Conservation (phyloP, 2,888 invertebrate genomes). For the Lydus trimaculatus region DNA sequence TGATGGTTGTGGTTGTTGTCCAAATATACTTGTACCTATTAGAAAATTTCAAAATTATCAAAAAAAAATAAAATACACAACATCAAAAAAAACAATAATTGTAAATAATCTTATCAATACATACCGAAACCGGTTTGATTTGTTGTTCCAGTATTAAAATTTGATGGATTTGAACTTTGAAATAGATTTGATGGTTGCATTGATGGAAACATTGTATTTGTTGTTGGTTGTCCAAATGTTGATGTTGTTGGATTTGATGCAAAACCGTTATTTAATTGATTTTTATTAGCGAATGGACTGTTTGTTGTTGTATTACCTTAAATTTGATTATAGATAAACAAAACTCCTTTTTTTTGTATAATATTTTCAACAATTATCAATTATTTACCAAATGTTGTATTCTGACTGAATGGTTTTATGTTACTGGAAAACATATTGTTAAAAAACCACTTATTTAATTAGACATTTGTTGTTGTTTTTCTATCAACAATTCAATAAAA, state of each 20-base stretch:
- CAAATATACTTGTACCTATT: conserved; percentile 53
- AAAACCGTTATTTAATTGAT: neutral
- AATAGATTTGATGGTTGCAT: conserved; percentile 67
- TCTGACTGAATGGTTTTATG: neutral
- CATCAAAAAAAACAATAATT: no score
- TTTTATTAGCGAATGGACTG: conserved; percentile 1
- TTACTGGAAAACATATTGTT: neutral
- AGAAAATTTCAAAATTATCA: neutral
- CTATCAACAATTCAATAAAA: neutral
- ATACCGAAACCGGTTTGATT: conserved; percentile 60
- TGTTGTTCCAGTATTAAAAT: conserved; percentile 70
- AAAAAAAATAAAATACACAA: neutral
- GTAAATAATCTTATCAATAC: neutral
- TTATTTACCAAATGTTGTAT: conserved; percentile 5
- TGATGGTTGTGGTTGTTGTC: conserved; percentile 61
- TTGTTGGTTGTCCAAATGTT: conserved; percentile 71
- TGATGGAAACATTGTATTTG: conserved; percentile 65
- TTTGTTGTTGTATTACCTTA: neutral
- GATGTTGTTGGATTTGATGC: conserved; percentile 61
- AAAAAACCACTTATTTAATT: neutral
- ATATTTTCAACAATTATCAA: neutral
- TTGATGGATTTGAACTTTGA: conserved; percentile 69
- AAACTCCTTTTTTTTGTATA: neutral
- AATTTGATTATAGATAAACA: neutral
- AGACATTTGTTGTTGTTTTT: neutral